phyloP scores from a whole-genome alignment of 2,113 vertebrate species.

The Hassar affinis region DNA sequence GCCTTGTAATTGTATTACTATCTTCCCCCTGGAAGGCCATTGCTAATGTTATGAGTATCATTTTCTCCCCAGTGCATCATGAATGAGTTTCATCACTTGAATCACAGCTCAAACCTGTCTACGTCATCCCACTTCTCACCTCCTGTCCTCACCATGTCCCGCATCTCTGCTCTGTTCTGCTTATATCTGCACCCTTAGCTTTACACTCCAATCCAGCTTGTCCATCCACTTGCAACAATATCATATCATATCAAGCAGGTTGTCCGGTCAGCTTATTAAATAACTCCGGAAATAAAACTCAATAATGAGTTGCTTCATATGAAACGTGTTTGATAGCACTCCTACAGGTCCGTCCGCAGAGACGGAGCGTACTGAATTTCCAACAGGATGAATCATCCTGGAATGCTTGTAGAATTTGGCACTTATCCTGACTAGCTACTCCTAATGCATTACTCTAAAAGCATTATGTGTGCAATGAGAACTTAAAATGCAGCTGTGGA shows the following conservation, averaged over 20 bases:
- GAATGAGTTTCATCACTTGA: slow-evolving; percentile 5
- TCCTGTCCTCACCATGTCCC: background rate
- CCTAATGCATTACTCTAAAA: slow-evolving; percentile 39
- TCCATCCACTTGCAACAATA: background rate
- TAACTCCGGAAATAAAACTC: slow-evolving; percentile 14
- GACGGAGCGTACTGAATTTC: slow-evolving; percentile 25
- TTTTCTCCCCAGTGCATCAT: slow-evolving; percentile 20
- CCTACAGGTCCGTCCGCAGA: slow-evolving; percentile 17
- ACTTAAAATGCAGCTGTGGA: slow-evolving; percentile 30
- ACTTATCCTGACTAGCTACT: slow-evolving; percentile 42
- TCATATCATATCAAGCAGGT: background rate
- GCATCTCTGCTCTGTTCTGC: background rate
- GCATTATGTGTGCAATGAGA: slow-evolving; percentile 32
- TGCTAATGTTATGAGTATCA: slow-evolving; percentile 3
- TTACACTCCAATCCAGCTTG: background rate
- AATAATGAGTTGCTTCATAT: slow-evolving; percentile 16
- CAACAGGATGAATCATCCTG: slow-evolving; percentile 45
- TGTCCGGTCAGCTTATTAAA: slow-evolving; percentile 14
- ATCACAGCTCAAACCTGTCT: background rate
- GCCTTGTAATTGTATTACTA: background rate
- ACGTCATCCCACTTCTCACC: slow-evolving; percentile 3
- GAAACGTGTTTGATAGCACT: slow-evolving; percentile 20
- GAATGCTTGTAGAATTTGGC: slow-evolving; percentile 53
- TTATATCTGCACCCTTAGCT: background rate
- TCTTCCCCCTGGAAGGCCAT: slow-evolving; percentile 2